A percentile compares a stretch with the other conserved stretches of the same genome.
phyloP scores from a whole-genome alignment of 2,797 vertebrate genomes.

The Echeneis naucrates region DNA sequence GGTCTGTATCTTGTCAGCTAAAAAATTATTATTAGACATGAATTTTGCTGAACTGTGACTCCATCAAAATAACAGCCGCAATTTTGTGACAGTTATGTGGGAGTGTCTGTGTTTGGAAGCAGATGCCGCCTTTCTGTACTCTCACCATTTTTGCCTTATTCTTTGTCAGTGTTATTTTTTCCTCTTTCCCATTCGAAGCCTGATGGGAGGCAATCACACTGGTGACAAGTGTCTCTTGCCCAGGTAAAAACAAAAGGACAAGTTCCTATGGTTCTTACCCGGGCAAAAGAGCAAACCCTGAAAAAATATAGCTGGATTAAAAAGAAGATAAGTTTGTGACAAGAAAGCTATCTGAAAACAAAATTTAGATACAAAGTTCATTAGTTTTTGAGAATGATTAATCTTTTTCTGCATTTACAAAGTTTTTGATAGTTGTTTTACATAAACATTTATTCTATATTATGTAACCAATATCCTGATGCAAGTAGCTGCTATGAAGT shows the following conservation, averaged over 20 bases:
- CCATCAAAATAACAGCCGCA: conserved; percentile 48
- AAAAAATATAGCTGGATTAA: background rate
- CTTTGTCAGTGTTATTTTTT: background rate
- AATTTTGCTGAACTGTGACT: conserved; percentile 66
- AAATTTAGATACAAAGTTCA: background rate
- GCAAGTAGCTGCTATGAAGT: background rate
- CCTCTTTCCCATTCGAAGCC: conserved; percentile 2
- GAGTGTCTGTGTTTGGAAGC: background rate
- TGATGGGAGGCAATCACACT: conserved; percentile 1
- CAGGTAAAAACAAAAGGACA: no score
- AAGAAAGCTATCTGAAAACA: background rate
- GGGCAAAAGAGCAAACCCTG: background rate
- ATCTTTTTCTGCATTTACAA: no score
- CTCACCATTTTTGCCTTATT: background rate
- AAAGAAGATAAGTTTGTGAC: background rate
- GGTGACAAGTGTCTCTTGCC: no score
- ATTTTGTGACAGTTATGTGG: conserved; percentile 6
- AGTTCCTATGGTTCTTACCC: background rate
- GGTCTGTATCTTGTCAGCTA: conserved; percentile 56
- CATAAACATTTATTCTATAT: no score
- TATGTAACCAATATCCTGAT: background rate
- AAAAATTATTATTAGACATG: conserved; percentile 69
- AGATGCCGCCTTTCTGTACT: conserved; percentile 1
- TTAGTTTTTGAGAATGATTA: background rate
- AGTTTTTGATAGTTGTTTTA: background rate